Percentiles rank a stretch among this genome's conserved stretches.
phyloP scores from a whole-genome alignment of 2,113 vertebrate species.

The Macquaria ambigua region DNA sequence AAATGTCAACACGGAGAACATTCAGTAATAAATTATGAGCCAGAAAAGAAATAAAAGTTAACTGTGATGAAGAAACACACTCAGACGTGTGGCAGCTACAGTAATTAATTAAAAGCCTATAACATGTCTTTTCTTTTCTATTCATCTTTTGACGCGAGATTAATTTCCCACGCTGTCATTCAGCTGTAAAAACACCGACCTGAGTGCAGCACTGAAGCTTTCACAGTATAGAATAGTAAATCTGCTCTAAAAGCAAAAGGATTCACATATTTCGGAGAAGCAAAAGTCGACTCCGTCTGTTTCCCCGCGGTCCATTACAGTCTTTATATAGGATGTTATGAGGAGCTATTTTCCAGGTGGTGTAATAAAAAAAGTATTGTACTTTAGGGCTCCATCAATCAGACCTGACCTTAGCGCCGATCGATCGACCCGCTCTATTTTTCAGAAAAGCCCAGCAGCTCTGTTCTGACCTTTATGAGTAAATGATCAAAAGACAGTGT shows the following conservation, averaged over 20 bases:
- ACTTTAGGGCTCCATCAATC: conserved; percentile 15
- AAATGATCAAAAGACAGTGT: conserved; percentile 33
- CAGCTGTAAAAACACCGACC: not conserved
- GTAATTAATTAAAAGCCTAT: not conserved
- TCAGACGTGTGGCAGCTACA: not conserved
- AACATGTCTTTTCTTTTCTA: not conserved
- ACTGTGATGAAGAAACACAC: not conserved
- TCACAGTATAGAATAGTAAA: conserved; percentile 22
- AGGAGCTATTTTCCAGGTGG: not conserved
- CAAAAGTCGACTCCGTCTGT: not conserved
- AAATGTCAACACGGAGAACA: conserved; percentile 45
- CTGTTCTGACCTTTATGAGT: conserved; percentile 30
- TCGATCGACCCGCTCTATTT: conserved; percentile 20
- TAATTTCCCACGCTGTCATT: not conserved
- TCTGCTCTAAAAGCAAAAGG: conserved; percentile 21
- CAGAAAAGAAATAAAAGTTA: conserved; percentile 21
- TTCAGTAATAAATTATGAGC: conserved; percentile 49
- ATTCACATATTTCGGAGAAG: not conserved
- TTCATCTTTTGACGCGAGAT: not conserved
- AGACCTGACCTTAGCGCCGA: conserved; percentile 14
- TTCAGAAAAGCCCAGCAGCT: conserved; percentile 5
- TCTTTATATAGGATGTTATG: not conserved
- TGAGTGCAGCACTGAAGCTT: not conserved
- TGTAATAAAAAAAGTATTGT: not conserved
- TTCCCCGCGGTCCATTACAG: not conserved